Percentiles rank a stretch among this genome's conserved stretches.
These are phyloP conservation scores for Teleopsis dalmanni DNA, from an alignment of 1,140 invertebrate genomes.

Conservation along the genomic window DNA sequence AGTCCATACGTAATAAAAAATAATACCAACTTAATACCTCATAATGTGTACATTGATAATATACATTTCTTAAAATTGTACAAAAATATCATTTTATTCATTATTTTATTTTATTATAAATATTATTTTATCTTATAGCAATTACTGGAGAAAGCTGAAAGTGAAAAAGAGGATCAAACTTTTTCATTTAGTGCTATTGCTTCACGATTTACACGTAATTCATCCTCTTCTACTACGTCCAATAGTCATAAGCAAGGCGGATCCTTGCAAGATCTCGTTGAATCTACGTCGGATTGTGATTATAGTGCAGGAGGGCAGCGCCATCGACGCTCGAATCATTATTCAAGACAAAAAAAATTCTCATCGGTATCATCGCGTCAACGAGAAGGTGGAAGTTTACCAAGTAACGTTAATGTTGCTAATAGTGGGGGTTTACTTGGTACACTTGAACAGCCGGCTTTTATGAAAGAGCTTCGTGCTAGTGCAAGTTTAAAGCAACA, in stretches of 20 bases:
- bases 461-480: neutral
- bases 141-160: constrained; percentile 42
- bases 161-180: constrained; percentile 31
- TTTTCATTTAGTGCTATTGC: constrained; percentile 31
- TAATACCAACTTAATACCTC: too few species aligned
- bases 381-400: constrained; percentile 58
- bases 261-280: constrained; percentile 41
- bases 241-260: constrained; percentile 32
- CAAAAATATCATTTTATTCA: too few species aligned
- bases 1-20: too few species aligned
- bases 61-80: too few species aligned
- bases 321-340: constrained; percentile 30
- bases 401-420: constrained; percentile 53
- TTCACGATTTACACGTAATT: constrained; percentile 26
- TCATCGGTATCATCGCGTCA: constrained; percentile 53
- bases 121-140: constrained; percentile 17
- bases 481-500: too few species aligned
- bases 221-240: constrained; percentile 23
- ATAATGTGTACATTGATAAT: too few species aligned
- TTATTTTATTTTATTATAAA: constrained; percentile 3
- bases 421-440: constrained; percentile 18
- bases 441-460: neutral
- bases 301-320: constrained; percentile 17
- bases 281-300: constrained; percentile 18
- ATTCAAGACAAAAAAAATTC: constrained; percentile 18